These are phyloP conservation scores for Cancer borealis DNA, from an alignment of 2,888 invertebrate genomes.

Conservation along the genomic window DNA sequence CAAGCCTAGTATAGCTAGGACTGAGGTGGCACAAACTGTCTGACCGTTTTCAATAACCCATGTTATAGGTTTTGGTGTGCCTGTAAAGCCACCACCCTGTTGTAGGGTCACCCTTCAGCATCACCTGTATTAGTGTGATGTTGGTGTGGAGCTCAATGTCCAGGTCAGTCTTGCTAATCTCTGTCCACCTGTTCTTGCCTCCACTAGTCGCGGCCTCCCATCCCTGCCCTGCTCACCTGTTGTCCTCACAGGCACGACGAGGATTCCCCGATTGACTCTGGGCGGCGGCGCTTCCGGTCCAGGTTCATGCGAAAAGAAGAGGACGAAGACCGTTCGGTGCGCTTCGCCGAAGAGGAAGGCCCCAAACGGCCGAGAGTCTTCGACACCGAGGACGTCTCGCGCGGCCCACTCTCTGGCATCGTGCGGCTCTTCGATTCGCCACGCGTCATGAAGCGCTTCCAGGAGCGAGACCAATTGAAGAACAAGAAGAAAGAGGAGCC, in stretches of 20 bases:
- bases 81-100: background rate
- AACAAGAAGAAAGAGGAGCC: constrained; percentile 78
- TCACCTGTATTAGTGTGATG: background rate
- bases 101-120: background rate
- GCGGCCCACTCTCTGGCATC: constrained; percentile 91
- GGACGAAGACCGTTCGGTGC: constrained; percentile 76
- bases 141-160: background rate
- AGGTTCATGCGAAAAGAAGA: constrained; percentile 83
- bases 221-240: constrained; percentile 70
- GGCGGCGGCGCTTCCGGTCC: constrained; percentile 85
- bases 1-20: background rate
- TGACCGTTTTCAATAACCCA: background rate
- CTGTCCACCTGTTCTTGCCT: constrained; percentile 56
- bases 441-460: constrained; percentile 92
- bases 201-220: constrained; percentile 66
- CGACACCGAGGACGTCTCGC: constrained; percentile 93
- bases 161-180: constrained; percentile 36
- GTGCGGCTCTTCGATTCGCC: constrained; percentile 92
- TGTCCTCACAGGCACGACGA: constrained; percentile 81
- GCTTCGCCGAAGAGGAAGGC: constrained; percentile 77
- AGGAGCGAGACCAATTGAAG: constrained; percentile 88
- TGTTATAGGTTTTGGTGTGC: background rate
- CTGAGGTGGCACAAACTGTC: background rate
- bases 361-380: constrained; percentile 86
- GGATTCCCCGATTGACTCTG: constrained; percentile 84